Percentiles rank a stretch among this genome's conserved stretches.
phyloP scores from a whole-genome alignment of 2,888 invertebrate species.

The Panorpa germanica region DNA sequence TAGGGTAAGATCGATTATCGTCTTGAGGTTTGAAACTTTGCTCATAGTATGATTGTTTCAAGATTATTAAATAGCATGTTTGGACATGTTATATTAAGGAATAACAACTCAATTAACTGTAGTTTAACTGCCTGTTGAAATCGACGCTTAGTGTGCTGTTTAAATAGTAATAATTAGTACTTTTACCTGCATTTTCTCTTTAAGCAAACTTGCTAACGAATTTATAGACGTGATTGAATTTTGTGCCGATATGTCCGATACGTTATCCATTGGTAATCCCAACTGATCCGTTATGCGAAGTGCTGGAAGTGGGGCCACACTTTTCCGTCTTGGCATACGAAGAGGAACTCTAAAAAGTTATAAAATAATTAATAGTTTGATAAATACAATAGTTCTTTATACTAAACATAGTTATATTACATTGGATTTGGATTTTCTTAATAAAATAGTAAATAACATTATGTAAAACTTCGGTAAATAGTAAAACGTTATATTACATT shows the following conservation, averaged over 20 bases:
- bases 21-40: neutral
- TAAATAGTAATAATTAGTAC: neutral
- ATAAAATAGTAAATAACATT: no score
- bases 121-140: neutral
- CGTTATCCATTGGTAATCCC: conserved; percentile 33
- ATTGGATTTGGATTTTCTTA: no score
- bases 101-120: neutral
- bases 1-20: neutral
- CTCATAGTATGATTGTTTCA: neutral
- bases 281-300: conserved; percentile 31
- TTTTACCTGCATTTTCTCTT: conserved; percentile 61
- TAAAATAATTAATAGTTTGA: conserved; percentile 9
- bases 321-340: conserved; percentile 41
- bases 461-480: no score
- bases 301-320: conserved; percentile 36
- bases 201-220: conserved; percentile 63
- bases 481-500: no score
- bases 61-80: neutral
- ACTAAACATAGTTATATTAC: no score
- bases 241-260: no score
- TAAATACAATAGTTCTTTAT: no score
- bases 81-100: neutral
- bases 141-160: neutral
- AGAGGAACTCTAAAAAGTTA: conserved; percentile 34
- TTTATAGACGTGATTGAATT: conserved; percentile 70